These are phyloP conservation scores for Calameuta pallipes DNA, from an alignment of 2,888 invertebrate species.

Conservation along the genomic window DNA sequence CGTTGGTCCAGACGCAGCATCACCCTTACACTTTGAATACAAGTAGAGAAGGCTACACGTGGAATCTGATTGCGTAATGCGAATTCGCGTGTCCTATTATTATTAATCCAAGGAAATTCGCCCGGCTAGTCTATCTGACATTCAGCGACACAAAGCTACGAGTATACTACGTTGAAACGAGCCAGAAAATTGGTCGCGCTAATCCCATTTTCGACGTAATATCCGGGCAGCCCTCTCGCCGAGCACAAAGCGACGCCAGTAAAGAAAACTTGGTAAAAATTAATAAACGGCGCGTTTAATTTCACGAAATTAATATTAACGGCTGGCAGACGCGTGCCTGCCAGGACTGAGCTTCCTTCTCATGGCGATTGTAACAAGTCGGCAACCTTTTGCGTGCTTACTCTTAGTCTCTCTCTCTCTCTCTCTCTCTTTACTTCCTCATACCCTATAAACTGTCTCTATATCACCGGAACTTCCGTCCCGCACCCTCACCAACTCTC, in stretches of 20 bases:
- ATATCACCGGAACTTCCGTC: background rate
- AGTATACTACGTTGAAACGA: background rate
- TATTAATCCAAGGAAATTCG: background rate
- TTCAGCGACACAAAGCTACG: background rate
- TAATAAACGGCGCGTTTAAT: constrained; percentile 18
- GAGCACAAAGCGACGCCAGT: constrained; percentile 8
- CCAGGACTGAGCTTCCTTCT: background rate
- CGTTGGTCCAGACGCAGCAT: constrained; percentile 1
- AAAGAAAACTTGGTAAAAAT: constrained; percentile 18
- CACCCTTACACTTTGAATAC: constrained; percentile 6
- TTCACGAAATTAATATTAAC: constrained; percentile 18
- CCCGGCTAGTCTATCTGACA: background rate
- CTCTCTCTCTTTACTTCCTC: background rate
- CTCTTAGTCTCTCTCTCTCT: background rate
- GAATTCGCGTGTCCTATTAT: background rate
- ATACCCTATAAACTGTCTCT: background rate
- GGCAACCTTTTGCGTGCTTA: background rate
- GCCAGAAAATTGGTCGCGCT: constrained; percentile 2
- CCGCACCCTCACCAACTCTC: background rate
- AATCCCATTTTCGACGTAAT: constrained; percentile 7
- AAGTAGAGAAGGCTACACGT: background rate
- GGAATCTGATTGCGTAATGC: background rate
- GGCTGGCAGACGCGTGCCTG: constrained; percentile 12
- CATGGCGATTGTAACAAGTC: background rate
- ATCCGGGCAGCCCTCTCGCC: background rate